phyloP scores from a whole-genome alignment of 2,888 invertebrate species.

The Nebria salina region DNA sequence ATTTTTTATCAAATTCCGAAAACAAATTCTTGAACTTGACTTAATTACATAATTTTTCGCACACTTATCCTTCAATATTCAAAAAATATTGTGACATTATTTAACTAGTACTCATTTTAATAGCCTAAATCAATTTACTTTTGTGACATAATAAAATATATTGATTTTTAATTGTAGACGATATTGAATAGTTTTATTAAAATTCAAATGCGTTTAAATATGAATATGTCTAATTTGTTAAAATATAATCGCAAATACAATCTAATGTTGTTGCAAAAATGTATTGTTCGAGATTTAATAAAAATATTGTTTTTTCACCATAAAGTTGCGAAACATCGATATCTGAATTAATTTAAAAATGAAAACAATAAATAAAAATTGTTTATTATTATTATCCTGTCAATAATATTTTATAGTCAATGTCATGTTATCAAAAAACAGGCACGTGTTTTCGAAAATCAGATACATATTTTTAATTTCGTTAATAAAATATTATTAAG shows the following conservation, averaged over 20 bases:
- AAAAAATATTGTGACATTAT: not conserved
- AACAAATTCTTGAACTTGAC: not conserved
- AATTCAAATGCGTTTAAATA: too few relatives aligned
- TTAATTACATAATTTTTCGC: not conserved
- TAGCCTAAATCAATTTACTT: not conserved
- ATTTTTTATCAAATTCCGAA: not conserved
- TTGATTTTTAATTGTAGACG: not conserved
- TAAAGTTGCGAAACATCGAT: too few relatives aligned
- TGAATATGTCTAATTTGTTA: too few relatives aligned
- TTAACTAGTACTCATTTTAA: not conserved
- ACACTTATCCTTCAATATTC: not conserved
- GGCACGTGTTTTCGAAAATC: not conserved
- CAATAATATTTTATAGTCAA: not conserved
- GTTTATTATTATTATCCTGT: not conserved
- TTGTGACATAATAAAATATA: not conserved
- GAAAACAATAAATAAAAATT: not conserved
- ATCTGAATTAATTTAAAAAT: too few relatives aligned
- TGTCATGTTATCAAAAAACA: not conserved
- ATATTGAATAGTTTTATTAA: not conserved
- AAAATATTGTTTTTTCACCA: too few relatives aligned
- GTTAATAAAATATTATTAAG: not conserved
- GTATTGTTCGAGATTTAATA: too few relatives aligned
- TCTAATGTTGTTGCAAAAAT: too few relatives aligned
- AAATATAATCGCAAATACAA: too few relatives aligned
- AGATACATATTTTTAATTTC: not conserved